Conservation (phyloP, 2,888 invertebrate species). For the Ophioninae sp. region DNA sequence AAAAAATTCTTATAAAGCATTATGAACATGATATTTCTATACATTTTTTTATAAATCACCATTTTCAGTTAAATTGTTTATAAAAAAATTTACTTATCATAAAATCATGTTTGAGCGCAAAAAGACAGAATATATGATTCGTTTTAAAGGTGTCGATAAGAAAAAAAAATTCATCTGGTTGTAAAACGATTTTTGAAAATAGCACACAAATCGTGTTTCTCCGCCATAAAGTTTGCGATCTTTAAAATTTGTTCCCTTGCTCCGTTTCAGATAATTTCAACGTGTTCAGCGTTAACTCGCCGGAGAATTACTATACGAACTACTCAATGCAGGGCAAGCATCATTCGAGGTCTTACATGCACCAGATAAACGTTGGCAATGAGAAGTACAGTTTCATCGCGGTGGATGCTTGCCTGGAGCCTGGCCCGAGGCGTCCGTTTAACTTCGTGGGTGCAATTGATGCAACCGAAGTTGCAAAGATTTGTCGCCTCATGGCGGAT, state of each 20-base stretch:
- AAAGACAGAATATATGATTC: too few species aligned
- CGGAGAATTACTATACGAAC: conserved; percentile 88
- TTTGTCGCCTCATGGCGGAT: conserved; percentile 83
- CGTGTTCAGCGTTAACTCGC: conserved; percentile 86
- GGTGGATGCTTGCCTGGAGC: conserved; percentile 92
- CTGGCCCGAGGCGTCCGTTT: conserved; percentile 93
- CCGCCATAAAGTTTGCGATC: too few species aligned
- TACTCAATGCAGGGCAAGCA: conserved; percentile 90
- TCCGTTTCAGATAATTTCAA: conserved; percentile 93
- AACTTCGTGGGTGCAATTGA: conserved; percentile 93
- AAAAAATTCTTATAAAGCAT: too few species aligned
- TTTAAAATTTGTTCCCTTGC: neutral
- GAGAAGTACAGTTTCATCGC: conserved; percentile 91
- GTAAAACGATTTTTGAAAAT: too few species aligned
- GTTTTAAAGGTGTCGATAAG: too few species aligned
- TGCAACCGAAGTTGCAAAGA: conserved; percentile 82
- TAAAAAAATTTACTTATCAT: too few species aligned
- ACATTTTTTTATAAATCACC: too few species aligned
- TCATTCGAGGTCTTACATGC: conserved; percentile 88
- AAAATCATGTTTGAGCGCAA: too few species aligned
- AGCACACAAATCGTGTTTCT: too few species aligned
- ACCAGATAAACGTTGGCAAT: conserved; percentile 83
- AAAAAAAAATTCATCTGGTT: too few species aligned
- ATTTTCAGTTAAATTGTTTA: too few species aligned
- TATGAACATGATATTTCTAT: too few species aligned